phyloP scores from a whole-genome alignment of 2,113 vertebrate genomes.

The Plotosus lineatus region DNA sequence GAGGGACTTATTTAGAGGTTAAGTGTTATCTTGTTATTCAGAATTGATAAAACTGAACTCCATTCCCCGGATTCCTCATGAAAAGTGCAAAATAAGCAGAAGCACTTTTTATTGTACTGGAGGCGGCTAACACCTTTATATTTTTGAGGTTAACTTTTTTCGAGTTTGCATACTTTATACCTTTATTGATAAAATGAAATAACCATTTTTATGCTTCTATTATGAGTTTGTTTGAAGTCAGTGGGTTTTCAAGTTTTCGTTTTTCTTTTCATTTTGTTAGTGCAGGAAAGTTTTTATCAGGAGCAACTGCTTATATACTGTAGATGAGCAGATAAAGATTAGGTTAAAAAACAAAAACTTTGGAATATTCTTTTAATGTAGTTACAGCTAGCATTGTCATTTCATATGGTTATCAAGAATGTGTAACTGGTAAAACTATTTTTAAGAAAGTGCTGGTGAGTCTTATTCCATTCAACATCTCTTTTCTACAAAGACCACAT shows the following conservation, averaged over 20 bases:
- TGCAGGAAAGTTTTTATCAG: not conserved
- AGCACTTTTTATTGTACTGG: not conserved
- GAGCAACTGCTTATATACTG: not conserved
- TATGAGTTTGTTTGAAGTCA: not conserved
- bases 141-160: not conserved
- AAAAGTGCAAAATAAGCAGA: not conserved
- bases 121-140: not conserved
- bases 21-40: not conserved
- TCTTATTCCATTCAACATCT: slow-evolving; percentile 50
- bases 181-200: not conserved
- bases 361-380: not conserved
- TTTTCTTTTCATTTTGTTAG: not conserved
- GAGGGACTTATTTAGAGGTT: not conserved
- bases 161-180: not conserved
- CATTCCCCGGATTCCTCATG: not conserved
- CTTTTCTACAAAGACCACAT: slow-evolving; percentile 24
- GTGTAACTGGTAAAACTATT: slow-evolving; percentile 35
- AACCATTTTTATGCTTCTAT: not conserved
- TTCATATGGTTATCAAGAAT: not conserved
- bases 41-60: not conserved
- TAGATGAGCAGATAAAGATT: not conserved
- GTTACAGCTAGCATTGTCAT: not conserved
- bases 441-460: slow-evolving; percentile 26
- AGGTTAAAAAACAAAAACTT: not conserved
- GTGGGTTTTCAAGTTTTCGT: not conserved